Evolutionary conservation across 1,140 invertebrate species (phyloP).

Genomic region (Drosophila ohnishii): DNA sequence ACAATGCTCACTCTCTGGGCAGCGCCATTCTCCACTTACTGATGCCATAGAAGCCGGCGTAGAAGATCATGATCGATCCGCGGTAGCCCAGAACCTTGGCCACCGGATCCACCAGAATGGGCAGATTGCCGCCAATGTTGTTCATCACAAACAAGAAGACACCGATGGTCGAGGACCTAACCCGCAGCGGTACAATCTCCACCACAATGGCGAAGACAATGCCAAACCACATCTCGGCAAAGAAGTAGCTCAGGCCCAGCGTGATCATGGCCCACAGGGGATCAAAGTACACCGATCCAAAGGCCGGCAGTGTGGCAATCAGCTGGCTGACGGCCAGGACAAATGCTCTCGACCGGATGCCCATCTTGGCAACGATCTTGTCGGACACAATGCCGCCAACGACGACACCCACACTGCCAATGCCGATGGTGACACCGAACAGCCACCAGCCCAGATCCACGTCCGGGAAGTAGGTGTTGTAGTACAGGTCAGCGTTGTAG

Average conservation of each 20-base stretch:
- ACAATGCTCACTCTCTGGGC: too few relatives aligned
- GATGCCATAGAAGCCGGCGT: slow-evolving; percentile 92
- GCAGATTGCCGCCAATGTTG: slow-evolving; percentile 95
- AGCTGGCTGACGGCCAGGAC: slow-evolving; percentile 93
- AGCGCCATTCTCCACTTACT: slow-evolving; percentile 83
- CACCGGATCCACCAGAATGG: slow-evolving; percentile 93
- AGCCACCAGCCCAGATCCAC: slow-evolving; percentile 94
- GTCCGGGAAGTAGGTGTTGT: slow-evolving; percentile 93
- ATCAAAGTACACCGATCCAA: slow-evolving; percentile 93
- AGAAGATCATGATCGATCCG: slow-evolving; percentile 92
- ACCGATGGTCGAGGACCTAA: slow-evolving; percentile 92
- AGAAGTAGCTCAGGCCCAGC: slow-evolving; percentile 92
- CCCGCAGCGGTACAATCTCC: slow-evolving; percentile 91
- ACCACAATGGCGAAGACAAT: slow-evolving; percentile 95
- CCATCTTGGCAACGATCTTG: slow-evolving; percentile 93
- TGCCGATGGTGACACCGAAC: slow-evolving; percentile 92
- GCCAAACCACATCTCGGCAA: slow-evolving; percentile 97
- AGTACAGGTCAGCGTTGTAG: slow-evolving; percentile 95
- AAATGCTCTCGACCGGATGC: slow-evolving; percentile 92
- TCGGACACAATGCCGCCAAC: slow-evolving; percentile 95
- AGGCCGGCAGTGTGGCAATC: slow-evolving; percentile 93
- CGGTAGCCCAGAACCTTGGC: slow-evolving; percentile 91
- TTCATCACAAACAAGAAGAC: slow-evolving; percentile 96
- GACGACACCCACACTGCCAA: slow-evolving; percentile 94
- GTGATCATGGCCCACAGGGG: slow-evolving; percentile 94